Base-by-base conservation (phyloP, 1,140 invertebrate genomes). In the Panulirus ornatus region DNA sequence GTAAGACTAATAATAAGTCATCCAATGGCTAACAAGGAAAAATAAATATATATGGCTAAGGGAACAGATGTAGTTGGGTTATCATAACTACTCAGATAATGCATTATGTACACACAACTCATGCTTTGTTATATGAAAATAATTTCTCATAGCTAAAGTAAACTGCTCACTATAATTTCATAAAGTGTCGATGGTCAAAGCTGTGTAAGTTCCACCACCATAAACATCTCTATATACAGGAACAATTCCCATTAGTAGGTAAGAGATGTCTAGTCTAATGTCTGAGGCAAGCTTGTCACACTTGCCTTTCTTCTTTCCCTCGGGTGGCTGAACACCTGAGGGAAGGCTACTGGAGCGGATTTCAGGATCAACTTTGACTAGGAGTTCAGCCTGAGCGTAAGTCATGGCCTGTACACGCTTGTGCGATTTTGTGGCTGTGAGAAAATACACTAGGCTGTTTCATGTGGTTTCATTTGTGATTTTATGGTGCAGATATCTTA, bases 341-440 rank as follows among this genome's bases (percentile, higher is more conserved):
- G 91, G 91, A 82, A 91, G 91, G 82, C 91, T 91, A 89, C 89
- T 91, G 91, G 73, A 89, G 81, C 91, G 91, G n/a, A 81, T 70
- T 54, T 91, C 91, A 79, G 82, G 51, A 73, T 91, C 91, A 79
- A 91, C 83, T 84, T 91, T 91, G 86, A 91, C 91, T 79, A 91
- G 91, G 66, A 91, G 82, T 84, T 91, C 91, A 70, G 91, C 91
- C 86, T 91, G 91, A 73, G 91, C 91, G 82, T 91, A 89, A 40
- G 91, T 91, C 91, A 91, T 82, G 73, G 91, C 91, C 83, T 91
- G 91, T 70, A 84, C 81, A 42, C 91, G 81, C 82, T 89, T 91
- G 75, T 86, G 87, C 44, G 82, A 71, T 91, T 91, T 91, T 82
- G 82, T 91, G 34, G 82, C 91, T 91, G 87, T 76, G 83, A 85